Conservation (phyloP, 2,113 vertebrate species). For the Chaetops frenatus region DNA sequence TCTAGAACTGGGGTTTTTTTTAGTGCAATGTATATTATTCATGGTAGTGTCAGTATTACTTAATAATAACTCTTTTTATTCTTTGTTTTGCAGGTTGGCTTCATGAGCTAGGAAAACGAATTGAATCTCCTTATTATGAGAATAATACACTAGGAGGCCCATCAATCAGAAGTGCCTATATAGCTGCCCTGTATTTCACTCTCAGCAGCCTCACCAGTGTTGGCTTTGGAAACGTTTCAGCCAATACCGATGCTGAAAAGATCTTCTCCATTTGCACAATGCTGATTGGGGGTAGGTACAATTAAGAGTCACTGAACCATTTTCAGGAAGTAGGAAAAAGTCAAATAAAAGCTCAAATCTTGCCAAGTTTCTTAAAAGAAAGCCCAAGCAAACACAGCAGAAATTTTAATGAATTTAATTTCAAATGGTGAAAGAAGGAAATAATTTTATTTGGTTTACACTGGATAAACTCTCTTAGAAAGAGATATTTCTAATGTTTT, state of each 20-base stretch:
- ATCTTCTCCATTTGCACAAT: constrained; percentile 98
- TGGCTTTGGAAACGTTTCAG: constrained; percentile 96
- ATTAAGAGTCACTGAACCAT: accelerated
- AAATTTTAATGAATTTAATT: neutral
- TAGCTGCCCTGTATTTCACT: constrained; percentile 95
- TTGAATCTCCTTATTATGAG: constrained; percentile 86
- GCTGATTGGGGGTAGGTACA: constrained; percentile 88
- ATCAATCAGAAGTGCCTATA: constrained; percentile 89
- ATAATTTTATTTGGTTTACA: neutral
- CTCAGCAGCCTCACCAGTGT: constrained; percentile 98
- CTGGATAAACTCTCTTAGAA: neutral
- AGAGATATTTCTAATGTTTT: neutral
- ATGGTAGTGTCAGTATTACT: neutral
- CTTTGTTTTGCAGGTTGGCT: constrained; percentile 84
- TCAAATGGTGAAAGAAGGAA: neutral
- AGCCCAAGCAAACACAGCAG: accelerated
- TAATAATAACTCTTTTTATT: neutral
- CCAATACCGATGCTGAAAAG: constrained; percentile 95
- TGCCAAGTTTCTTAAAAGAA: neutral
- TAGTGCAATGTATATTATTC: neutral
- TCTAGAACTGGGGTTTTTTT: neutral
- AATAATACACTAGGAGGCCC: constrained; percentile 83
- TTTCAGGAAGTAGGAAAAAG: neutral
- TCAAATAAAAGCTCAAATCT: neutral
- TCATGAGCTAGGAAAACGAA: constrained; percentile 90